Conservation (phyloP, 2,113 vertebrate species). For the Cromileptes altivelis region DNA sequence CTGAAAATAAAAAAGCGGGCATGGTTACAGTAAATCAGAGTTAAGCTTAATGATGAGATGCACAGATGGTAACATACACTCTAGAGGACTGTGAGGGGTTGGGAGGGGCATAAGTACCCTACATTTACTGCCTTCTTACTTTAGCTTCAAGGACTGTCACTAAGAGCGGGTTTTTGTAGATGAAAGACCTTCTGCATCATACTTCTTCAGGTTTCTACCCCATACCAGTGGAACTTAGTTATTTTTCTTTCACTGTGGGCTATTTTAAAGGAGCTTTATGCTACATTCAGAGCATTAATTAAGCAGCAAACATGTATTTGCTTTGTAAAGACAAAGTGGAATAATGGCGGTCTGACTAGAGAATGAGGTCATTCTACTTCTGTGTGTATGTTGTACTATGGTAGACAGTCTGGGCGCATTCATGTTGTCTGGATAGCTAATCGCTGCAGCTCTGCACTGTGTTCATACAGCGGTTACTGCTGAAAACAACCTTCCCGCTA, state of each 20-base stretch:
- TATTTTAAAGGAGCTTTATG: neutral
- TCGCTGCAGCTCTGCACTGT: no score
- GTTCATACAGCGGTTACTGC: no score
- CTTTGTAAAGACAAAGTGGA: no score
- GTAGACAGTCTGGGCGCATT: no score
- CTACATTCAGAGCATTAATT: no score
- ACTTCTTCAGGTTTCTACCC: neutral
- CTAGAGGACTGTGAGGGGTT: neutral
- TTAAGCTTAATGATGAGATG: constrained; percentile 1
- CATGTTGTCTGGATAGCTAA: no score
- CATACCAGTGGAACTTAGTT: neutral
- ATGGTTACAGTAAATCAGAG: constrained; percentile 14
- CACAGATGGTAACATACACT: constrained; percentile 16
- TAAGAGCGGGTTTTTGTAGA: neutral
- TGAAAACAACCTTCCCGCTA: no score
- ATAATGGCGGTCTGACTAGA: no score
- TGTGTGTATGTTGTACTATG: no score
- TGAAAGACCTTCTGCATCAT: neutral
- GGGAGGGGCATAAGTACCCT: neutral
- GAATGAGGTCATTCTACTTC: no score
- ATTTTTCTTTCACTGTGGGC: neutral
- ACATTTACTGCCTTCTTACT: neutral
- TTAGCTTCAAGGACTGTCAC: neutral
- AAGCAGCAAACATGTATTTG: no score
- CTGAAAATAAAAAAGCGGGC: constrained; percentile 30